Conservation (phyloP, 2,888 invertebrate species). For the Laothoe populi region DNA sequence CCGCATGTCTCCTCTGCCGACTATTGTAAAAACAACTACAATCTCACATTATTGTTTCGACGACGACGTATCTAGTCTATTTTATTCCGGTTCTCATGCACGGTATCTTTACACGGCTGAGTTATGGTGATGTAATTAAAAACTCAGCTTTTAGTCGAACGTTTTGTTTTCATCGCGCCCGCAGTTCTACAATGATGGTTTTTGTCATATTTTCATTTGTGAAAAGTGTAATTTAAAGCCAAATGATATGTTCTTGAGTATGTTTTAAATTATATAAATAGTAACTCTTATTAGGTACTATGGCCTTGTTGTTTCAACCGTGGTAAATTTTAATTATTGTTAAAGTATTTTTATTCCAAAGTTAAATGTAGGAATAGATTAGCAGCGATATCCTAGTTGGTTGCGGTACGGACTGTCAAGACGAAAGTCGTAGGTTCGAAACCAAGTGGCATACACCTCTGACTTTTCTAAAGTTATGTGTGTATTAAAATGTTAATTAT, state of each 20-base stretch:
- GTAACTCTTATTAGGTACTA: too few relatives aligned
- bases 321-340: too few relatives aligned
- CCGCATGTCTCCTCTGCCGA: constrained; percentile 68
- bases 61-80: constrained; percentile 69
- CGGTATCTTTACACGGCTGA: constrained; percentile 73
- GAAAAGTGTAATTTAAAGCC: constrained; percentile 8
- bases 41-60: constrained; percentile 81
- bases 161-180: constrained; percentile 51
- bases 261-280: constrained; percentile 8
- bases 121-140: constrained; percentile 79
- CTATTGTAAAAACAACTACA: constrained; percentile 80
- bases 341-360: too few relatives aligned
- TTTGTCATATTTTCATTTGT: constrained; percentile 4
- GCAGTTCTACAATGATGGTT: background rate
- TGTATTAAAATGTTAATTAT: too few relatives aligned
- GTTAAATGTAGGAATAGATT: too few relatives aligned
- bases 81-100: constrained; percentile 74
- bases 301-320: too few relatives aligned
- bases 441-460: too few relatives aligned
- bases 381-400: too few relatives aligned
- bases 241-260: background rate
- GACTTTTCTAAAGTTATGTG: too few relatives aligned
- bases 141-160: constrained; percentile 66
- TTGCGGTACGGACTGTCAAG: too few relatives aligned
- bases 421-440: too few relatives aligned